phyloP scores from a whole-genome alignment of 2,113 vertebrate species.

The Urocolius indicus region DNA sequence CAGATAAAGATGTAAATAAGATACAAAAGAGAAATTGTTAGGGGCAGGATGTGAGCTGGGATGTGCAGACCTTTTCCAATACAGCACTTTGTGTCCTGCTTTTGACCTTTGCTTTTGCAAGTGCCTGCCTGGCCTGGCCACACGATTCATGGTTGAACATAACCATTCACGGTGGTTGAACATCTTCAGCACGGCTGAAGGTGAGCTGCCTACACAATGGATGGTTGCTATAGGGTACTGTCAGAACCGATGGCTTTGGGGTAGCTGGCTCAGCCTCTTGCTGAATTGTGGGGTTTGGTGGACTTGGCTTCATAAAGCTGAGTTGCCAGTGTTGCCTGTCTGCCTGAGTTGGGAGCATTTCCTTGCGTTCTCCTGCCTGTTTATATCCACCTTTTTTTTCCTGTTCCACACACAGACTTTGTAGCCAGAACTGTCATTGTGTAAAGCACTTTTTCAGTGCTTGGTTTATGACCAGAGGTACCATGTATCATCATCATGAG shows the following conservation, averaged over 20 bases:
- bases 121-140: not conserved
- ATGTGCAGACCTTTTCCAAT: not conserved
- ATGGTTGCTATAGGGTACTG: not conserved
- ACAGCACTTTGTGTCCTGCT: not conserved
- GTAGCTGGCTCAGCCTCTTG: not conserved
- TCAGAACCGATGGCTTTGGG: not conserved
- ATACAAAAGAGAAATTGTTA: slow-evolving; percentile 11
- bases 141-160: not conserved
- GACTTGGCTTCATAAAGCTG: not conserved
- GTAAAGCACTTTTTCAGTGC: not conserved
- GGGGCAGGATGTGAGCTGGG: not conserved
- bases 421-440: not conserved
- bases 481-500: not conserved
- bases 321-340: not conserved
- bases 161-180: accelerated
- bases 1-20: slow-evolving; percentile 38
- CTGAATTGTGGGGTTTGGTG: not conserved
- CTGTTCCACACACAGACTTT: not conserved
- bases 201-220: not conserved
- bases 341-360: not conserved
- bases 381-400: not conserved
- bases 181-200: accelerated
- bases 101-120: slow-evolving; percentile 1
- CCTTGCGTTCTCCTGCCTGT: not conserved
- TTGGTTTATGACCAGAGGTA: not conserved